These are phyloP conservation scores for Eueides isabella DNA, from an alignment of 1,140 invertebrate genomes.

Conservation along the genomic window DNA sequence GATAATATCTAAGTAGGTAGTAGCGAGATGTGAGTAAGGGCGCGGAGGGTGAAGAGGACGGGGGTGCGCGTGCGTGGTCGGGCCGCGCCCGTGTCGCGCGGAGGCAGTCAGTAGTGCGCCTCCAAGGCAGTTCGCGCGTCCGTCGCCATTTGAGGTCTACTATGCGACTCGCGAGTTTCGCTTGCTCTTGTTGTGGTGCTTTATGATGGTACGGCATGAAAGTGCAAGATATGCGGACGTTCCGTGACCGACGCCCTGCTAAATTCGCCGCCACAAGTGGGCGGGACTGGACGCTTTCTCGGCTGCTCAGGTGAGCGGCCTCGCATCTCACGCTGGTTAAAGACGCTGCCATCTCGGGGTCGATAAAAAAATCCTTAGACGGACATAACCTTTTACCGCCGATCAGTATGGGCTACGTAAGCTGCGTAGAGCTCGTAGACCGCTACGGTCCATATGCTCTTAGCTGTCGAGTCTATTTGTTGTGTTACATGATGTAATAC, in stretches of 20 bases:
- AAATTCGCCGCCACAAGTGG: constrained; percentile 73
- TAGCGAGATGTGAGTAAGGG: constrained; percentile 73
- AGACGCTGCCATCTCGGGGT: constrained; percentile 71
- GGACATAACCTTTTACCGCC: constrained; percentile 41
- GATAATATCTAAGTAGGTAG: constrained; percentile 76
- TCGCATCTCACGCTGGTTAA: constrained; percentile 66
- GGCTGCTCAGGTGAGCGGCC: constrained; percentile 75
- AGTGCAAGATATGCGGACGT: constrained; percentile 79
- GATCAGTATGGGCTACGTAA: constrained; percentile 36
- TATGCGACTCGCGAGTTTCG: constrained; percentile 78
- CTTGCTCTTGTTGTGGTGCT: constrained; percentile 78
- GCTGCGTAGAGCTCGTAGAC: constrained; percentile 45
- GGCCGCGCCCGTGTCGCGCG: constrained; percentile 65
- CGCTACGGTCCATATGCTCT: constrained; percentile 38
- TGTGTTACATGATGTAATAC: constrained; percentile 33
- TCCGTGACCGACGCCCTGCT: constrained; percentile 65
- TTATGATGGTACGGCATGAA: constrained; percentile 79
- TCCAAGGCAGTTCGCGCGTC: constrained; percentile 48
- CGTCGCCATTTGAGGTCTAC: constrained; percentile 47
- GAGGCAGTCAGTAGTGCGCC: constrained; percentile 69
- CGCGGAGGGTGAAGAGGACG: constrained; percentile 36
- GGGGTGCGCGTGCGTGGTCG: constrained; percentile 61
- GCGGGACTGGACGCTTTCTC: constrained; percentile 67
- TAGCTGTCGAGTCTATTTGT: constrained; percentile 11
- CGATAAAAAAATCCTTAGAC: constrained; percentile 63